Evolutionary conservation across 2,113 vertebrate species (phyloP), one percentile per base, ranked within the genome.

Genomic region (Heterochromis multidens): DNA sequence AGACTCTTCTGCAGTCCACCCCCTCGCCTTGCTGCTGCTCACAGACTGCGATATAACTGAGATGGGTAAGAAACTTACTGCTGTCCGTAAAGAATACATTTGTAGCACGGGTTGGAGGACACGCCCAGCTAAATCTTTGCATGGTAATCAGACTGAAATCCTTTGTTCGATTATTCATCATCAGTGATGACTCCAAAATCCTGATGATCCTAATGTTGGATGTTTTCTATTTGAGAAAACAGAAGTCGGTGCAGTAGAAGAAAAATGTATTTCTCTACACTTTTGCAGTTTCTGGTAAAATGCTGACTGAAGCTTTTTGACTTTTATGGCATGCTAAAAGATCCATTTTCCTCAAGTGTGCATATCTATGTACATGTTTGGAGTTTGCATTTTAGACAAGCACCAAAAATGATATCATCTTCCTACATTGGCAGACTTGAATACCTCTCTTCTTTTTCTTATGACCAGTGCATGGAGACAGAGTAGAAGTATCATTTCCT

Each of bases 1-100:
- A 67, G 99, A 99, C 93, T 98, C 97, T 7, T 99, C 98, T 7
- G 93, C 96, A 46, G 97, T 98, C 40, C 97, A 99, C 93, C 98
- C 99, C 0, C 94, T 99, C 3, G 97, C 98, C 2, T 96, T 99
- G 91, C 93, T 99, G 93, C 96, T 99, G 54, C 94, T 99, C 90
- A 97, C 98, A 0, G 97, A 99, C 46, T 97, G 97, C 1, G 96
- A 98, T 1, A 94, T 98, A 87, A 93, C 95, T 0, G 95, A 99
- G 82, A 97, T 88, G 25, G 97, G 98, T 99, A 89, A 82, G 54
- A 7, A 10, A 17, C 29, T 65, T 80, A 14, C 6, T 35, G 40
- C 4, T 7, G 16, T 77, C 46, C 29, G 10, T 31, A 74, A 33
- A 74, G 67, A 74, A 13, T 54, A 46, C 17, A 52, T 52, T 5